phyloP scores from a whole-genome alignment of 2,113 vertebrate species.

The Glaucomys volans region DNA sequence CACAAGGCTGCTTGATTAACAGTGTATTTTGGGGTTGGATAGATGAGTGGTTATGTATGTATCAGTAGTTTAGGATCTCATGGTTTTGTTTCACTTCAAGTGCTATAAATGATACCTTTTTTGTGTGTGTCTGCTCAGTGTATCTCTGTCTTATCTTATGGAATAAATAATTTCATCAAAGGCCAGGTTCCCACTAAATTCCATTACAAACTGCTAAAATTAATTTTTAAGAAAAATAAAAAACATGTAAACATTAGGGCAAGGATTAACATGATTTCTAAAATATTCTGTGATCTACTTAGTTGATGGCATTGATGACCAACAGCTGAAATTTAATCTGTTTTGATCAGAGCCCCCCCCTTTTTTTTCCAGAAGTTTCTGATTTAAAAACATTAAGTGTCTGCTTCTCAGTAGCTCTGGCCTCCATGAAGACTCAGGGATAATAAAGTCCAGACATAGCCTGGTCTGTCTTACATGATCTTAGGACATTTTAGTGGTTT shows the following conservation, averaged over 20 bases:
- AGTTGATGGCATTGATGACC: background rate
- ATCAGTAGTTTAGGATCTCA: background rate
- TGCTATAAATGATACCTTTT: background rate
- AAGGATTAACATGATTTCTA: background rate
- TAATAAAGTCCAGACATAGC: background rate
- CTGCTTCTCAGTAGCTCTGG: background rate
- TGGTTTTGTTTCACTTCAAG: background rate
- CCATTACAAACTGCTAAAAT: background rate
- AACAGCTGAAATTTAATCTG: background rate
- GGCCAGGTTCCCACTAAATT: conserved; percentile 11
- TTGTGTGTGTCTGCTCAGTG: background rate
- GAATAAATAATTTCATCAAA: background rate
- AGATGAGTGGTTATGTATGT: background rate
- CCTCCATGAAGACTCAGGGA: background rate
- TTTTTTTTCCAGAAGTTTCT: background rate
- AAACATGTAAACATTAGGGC: background rate
- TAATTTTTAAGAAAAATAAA: background rate
- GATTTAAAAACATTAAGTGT: background rate
- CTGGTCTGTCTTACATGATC: background rate
- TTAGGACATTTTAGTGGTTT: background rate
- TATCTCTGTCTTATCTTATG: background rate
- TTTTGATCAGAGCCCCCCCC: background rate
- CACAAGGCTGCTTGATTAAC: background rate
- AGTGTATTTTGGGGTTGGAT: background rate
- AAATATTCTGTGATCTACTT: background rate